Percentiles rank a stretch among this genome's conserved stretches.
Evolutionary conservation across 2,113 vertebrate species (phyloP).

Genomic region (Sialia sialis): DNA sequence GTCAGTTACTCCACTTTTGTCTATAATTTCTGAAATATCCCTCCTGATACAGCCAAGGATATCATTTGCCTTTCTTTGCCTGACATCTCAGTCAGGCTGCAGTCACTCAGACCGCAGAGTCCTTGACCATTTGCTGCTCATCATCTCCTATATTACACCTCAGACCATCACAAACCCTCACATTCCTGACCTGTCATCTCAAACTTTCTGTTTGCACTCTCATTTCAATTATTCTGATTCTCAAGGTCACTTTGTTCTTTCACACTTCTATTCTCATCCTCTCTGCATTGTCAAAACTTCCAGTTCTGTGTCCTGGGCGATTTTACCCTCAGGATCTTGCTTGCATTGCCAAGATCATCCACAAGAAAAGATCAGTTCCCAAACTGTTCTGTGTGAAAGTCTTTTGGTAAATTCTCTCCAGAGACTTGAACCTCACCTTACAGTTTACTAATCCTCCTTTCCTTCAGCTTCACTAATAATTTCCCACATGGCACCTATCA

Average conservation of each 20-base stretch:
- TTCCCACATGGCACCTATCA: slow-evolving; percentile 47
- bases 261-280: neutral
- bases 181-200: neutral
- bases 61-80: neutral
- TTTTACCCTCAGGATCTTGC: slow-evolving; percentile 24
- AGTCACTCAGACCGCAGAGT: neutral
- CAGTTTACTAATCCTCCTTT: slow-evolving; percentile 42
- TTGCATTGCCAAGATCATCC: neutral
- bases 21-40: neutral
- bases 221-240: neutral
- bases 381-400: neutral
- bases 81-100: neutral
- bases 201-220: neutral
- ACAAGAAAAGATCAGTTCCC: neutral
- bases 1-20: neutral
- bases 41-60: neutral
- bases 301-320: neutral
- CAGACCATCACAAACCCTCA: neutral
- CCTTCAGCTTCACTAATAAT: slow-evolving; percentile 9
- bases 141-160: neutral
- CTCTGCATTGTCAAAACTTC: neutral
- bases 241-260: slow-evolving; percentile 17
- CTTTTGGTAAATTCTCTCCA: neutral
- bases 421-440: slow-evolving; percentile 8
- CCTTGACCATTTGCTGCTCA: neutral